These are phyloP conservation scores for Trachymyrmex cornetzi DNA, from an alignment of 1,140 invertebrate species.

Conservation along the genomic window DNA sequence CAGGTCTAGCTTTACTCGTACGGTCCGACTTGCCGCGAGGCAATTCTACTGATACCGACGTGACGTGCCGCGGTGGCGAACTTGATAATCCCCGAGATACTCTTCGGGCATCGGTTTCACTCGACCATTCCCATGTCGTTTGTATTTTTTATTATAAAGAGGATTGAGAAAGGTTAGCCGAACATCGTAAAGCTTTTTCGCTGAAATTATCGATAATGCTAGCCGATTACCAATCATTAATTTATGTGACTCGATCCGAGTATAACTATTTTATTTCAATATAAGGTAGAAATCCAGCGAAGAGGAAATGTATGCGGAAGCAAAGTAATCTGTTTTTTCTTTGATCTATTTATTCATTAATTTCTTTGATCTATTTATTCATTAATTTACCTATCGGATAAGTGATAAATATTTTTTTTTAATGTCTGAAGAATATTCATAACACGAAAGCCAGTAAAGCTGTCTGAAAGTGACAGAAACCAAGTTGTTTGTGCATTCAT, in stretches of 20 bases:
- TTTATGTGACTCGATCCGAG: not conserved
- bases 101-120: not conserved
- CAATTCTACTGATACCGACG: constrained; percentile 6
- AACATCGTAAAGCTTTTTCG: too few relatives aligned
- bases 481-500: not conserved
- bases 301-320: not conserved
- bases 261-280: constrained; percentile 16
- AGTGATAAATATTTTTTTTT: not conserved
- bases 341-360: not conserved
- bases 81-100: not conserved
- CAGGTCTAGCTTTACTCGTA: not conserved
- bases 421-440: not conserved
- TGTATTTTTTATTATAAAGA: not conserved
- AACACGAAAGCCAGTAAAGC: not conserved
- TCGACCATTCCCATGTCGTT: too few relatives aligned
- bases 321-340: not conserved
- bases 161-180: not conserved
- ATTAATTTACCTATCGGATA: constrained; percentile 4
- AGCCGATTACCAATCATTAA: not conserved
- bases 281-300: not conserved
- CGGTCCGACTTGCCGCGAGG: constrained; percentile 8
- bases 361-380: constrained; percentile 9
- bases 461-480: not conserved
- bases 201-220: not conserved
- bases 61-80: not conserved